Percentiles rank a stretch among this genome's conserved stretches.
Evolutionary conservation across 2,113 vertebrate species (phyloP).

Genomic region (Otis tarda): DNA sequence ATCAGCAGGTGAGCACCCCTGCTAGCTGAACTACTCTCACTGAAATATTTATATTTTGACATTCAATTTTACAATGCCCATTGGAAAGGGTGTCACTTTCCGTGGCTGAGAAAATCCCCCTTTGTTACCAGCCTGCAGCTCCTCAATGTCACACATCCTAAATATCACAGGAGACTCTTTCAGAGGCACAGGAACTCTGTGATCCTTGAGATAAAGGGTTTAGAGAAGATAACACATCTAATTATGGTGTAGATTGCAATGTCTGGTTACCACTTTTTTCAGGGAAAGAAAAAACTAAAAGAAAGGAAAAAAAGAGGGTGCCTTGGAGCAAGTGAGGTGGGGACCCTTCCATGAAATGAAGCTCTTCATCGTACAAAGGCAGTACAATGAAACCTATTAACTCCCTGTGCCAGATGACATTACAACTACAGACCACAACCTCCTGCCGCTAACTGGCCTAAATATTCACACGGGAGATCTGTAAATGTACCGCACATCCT

Average conservation of each 20-base stretch:
- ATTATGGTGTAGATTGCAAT: neutral
- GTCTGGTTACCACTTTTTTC: neutral
- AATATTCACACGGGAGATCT: conserved; percentile 67
- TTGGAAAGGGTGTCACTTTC: neutral
- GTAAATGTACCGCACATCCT: conserved; percentile 62
- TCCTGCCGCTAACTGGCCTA: conserved; percentile 65
- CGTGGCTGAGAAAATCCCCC: neutral
- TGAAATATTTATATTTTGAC: conserved; percentile 21
- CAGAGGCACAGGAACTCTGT: neutral
- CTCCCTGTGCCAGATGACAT: conserved; percentile 68
- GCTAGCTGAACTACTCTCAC: neutral
- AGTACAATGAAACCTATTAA: conserved; percentile 73
- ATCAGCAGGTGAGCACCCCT: neutral
- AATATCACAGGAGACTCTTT: neutral
- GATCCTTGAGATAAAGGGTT: neutral
- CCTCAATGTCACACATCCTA: neutral
- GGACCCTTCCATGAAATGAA: conserved; percentile 17
- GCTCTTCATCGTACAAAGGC: conserved; percentile 64
- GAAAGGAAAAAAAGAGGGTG: neutral
- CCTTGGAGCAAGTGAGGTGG: conserved; percentile 39
- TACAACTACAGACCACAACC: conserved; percentile 65
- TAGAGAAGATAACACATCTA: neutral
- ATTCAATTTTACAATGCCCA: conserved; percentile 9
- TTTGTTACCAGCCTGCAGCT: neutral
- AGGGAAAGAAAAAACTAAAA: neutral